phyloP scores from a whole-genome alignment of 1,140 invertebrate species.

The Choristoneura fumiferana region DNA sequence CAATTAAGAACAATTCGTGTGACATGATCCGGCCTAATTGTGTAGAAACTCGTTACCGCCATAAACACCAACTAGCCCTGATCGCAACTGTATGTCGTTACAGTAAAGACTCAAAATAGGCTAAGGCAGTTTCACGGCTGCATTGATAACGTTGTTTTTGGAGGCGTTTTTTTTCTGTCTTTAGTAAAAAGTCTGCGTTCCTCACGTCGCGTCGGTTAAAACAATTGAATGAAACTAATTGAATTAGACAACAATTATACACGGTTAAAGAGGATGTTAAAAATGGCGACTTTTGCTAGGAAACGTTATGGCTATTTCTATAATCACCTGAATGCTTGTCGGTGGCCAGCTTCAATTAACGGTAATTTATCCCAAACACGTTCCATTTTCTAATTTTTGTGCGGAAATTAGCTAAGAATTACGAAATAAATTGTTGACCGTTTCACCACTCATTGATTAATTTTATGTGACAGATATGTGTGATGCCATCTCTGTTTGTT shows the following conservation, averaged over 20 bases:
- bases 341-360: background rate
- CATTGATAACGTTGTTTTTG: constrained; percentile 1
- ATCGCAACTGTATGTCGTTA: background rate
- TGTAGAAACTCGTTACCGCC: background rate
- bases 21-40: constrained; percentile 26
- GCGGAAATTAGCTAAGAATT: no score
- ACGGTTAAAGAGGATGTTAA: background rate
- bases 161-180: background rate
- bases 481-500: no score
- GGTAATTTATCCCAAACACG: no score
- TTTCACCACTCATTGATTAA: no score
- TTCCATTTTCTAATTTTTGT: no score
- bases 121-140: background rate
- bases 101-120: background rate
- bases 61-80: no score
- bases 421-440: no score
- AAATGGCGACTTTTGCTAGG: background rate
- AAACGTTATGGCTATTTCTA: background rate
- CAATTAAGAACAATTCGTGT: constrained; percentile 29
- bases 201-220: constrained; percentile 1
- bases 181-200: background rate
- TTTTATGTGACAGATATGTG: no score
- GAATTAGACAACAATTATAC: constrained; percentile 2
- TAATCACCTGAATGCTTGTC: background rate
- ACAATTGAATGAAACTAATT: constrained; percentile 3